phyloP scores from a whole-genome alignment of 2,113 vertebrate species.

The Thomomys bottae region DNA sequence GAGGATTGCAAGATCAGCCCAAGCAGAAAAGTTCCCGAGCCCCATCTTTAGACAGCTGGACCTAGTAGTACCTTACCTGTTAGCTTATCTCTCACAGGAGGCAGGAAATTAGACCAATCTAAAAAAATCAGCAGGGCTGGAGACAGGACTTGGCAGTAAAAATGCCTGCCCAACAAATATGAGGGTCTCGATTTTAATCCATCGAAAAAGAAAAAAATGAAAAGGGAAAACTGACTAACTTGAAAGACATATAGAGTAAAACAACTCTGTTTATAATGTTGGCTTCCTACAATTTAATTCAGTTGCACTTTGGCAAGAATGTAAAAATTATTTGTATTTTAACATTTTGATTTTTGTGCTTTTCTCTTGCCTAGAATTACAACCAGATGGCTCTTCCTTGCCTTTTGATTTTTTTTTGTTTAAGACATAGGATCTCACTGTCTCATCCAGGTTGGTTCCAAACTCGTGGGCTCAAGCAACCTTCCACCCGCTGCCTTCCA shows the following conservation, averaged over 20 bases:
- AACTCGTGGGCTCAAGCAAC: neutral
- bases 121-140: too few relatives aligned
- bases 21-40: too few relatives aligned
- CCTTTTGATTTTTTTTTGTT: neutral
- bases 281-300: neutral
- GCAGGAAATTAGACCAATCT: too few relatives aligned
- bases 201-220: neutral
- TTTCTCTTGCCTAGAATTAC: neutral
- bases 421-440: neutral
- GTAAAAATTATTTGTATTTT: neutral
- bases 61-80: too few relatives aligned
- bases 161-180: too few relatives aligned
- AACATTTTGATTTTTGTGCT: neutral
- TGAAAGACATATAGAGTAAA: constrained; percentile 5
- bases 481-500: neutral
- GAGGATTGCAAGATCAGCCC: too few relatives aligned
- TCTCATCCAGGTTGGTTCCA: too few relatives aligned
- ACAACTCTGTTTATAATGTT: neutral
- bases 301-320: neutral
- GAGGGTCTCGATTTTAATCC: too few relatives aligned
- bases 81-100: too few relatives aligned
- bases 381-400: neutral
- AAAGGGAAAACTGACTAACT: neutral
- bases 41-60: too few relatives aligned
- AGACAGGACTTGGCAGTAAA: too few relatives aligned